These are phyloP conservation scores for Gryon sp. DNA, from an alignment of 1,140 invertebrate species.

Conservation along the genomic window DNA sequence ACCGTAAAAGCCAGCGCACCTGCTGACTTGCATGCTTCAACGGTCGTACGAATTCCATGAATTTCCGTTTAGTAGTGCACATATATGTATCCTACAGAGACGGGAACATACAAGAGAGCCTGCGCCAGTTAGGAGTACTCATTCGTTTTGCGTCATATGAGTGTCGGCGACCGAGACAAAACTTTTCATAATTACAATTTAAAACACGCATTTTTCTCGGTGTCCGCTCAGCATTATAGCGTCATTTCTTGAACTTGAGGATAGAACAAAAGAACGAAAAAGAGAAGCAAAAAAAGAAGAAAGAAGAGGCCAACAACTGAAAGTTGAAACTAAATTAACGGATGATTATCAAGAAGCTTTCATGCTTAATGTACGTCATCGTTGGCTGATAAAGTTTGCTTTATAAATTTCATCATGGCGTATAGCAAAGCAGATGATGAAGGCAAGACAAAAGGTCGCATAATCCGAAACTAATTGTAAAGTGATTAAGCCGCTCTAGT, in stretches of 20 bases:
- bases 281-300: neutral
- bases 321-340: conserved; percentile 27
- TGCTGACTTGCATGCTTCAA: conserved; percentile 54
- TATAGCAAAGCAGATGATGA: conserved; percentile 4
- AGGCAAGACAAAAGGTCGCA: conserved; percentile 12
- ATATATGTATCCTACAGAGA: conserved; percentile 32
- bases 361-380: conserved; percentile 22
- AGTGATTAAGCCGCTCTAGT: conserved; percentile 20
- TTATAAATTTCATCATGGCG: conserved; percentile 3
- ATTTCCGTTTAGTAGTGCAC: conserved; percentile 46
- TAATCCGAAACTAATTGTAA: conserved; percentile 10
- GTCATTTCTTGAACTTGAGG: conserved; percentile 12
- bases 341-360: conserved; percentile 23
- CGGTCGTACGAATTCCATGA: conserved; percentile 52
- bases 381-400: conserved; percentile 9
- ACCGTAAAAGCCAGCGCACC: conserved; percentile 45
- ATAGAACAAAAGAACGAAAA: neutral
- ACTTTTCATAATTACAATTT: conserved; percentile 56
- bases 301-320: conserved; percentile 12
- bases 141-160: conserved; percentile 51
- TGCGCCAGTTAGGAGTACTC: conserved; percentile 15
- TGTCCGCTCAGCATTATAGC: neutral
- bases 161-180: conserved; percentile 26
- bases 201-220: conserved; percentile 43
- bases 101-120: conserved; percentile 23